Evolutionary conservation across 2,888 invertebrate species (phyloP).

Genomic region (Eupeodes luniger): DNA sequence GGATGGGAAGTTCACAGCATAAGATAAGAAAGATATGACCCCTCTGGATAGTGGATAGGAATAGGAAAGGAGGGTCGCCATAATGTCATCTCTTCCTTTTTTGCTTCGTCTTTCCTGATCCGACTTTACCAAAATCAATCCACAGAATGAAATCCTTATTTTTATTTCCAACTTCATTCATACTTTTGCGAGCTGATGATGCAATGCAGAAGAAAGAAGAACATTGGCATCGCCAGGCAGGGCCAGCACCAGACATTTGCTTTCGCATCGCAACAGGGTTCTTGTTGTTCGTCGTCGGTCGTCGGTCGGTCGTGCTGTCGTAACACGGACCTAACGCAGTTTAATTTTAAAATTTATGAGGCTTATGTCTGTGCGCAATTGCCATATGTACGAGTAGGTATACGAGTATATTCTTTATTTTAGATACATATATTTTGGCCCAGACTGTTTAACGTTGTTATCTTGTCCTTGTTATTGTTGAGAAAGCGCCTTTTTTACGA

Average conservation of each 20-base stretch:
- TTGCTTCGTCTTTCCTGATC: not conserved
- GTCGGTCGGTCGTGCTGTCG: slow-evolving; percentile 63
- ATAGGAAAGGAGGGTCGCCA: slow-evolving; percentile 48
- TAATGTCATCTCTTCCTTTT: not conserved
- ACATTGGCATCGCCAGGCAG: slow-evolving; percentile 41
- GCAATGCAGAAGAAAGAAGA: slow-evolving; percentile 44
- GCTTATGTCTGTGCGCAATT: slow-evolving; percentile 72
- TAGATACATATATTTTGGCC: slow-evolving; percentile 34
- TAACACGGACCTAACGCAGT: slow-evolving; percentile 73
- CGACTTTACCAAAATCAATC: slow-evolving; percentile 23
- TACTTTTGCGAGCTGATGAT: slow-evolving; percentile 47
- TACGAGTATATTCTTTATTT: not conserved
- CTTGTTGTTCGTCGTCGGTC: slow-evolving; percentile 31
- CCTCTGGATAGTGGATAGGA: slow-evolving; percentile 1
- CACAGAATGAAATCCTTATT: not conserved
- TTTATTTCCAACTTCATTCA: slow-evolving; percentile 56
- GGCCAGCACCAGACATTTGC: slow-evolving; percentile 68
- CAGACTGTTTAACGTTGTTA: slow-evolving; percentile 63
- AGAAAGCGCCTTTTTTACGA: slow-evolving; percentile 72
- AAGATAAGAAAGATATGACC: slow-evolving; percentile 57
- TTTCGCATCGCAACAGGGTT: slow-evolving; percentile 76
- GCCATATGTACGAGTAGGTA: slow-evolving; percentile 27
- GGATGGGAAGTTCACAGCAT: slow-evolving; percentile 58
- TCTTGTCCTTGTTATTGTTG: slow-evolving; percentile 64
- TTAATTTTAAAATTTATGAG: slow-evolving; percentile 74